Percentiles rank a stretch among this genome's conserved stretches.
Conservation (phyloP, 2,797 vertebrate species). For the Eremophila alpestris region DNA sequence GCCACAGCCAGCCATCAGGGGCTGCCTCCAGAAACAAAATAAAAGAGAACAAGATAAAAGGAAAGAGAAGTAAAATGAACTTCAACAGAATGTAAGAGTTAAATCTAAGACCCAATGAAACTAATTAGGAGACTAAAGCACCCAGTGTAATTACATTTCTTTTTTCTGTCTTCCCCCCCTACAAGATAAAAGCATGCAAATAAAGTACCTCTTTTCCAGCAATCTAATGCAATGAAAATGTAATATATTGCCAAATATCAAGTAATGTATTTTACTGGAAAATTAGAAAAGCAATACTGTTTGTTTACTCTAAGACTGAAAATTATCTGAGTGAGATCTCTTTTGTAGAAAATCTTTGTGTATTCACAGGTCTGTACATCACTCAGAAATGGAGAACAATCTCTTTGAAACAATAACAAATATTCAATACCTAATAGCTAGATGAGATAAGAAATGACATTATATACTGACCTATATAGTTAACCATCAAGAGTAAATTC, state of each 20-base stretch:
- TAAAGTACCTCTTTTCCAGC: background rate
- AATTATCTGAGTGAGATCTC: background rate
- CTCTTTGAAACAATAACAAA: background rate
- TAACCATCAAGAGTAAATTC: background rate
- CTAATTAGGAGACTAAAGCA: conserved; percentile 8
- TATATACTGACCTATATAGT: background rate
- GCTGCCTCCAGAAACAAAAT: background rate
- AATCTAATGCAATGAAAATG: background rate
- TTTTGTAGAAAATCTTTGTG: background rate
- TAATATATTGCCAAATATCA: background rate
- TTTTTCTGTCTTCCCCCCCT: background rate
- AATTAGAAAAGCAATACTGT: background rate
- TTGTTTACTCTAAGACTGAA: background rate
- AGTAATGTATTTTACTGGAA: conserved; percentile 12
- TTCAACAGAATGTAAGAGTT: background rate
- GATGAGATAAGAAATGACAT: background rate
- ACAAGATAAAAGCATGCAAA: conserved; percentile 10
- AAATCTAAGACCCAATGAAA: conserved; percentile 7
- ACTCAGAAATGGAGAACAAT: background rate
- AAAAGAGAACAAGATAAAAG: background rate
- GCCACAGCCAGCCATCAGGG: background rate
- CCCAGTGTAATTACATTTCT: background rate
- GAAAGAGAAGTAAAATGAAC: background rate
- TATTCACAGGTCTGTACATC: background rate
- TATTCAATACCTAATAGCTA: background rate